Base-by-base conservation (phyloP, 2,113 vertebrate genomes). In the Speoplatyrhinus poulsoni region DNA sequence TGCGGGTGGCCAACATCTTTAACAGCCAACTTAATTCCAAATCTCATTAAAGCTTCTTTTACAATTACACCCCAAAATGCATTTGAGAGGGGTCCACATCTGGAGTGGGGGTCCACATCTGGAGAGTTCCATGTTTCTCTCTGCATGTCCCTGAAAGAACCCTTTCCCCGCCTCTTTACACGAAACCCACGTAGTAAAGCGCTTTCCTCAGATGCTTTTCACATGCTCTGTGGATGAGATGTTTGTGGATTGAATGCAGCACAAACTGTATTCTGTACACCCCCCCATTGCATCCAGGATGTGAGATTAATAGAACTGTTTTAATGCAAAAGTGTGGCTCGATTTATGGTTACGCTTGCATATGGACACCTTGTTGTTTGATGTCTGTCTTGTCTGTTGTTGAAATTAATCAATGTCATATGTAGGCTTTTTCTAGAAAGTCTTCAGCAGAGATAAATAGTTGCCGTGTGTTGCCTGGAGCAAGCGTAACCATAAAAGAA, bases 21-120 rank as follows among this genome's bases (percentile, higher is more conserved):
- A 50, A 73, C 46, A 67, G 64, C 65, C 46, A 15, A 52, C 47
- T 63, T 71, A 72, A 80, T 66, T 65, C 46, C 52, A 54, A 47
- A 65, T 77, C 64, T 71, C 67, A 49, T 78, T 70, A 62, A 58
- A 0, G 12, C 16, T 58, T 53, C 60, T 66, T 60, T 16, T 66
- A 68, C 53, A 19, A 52, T 56, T 65, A 66, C 71, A 68, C 26
- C 26, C 12, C 68, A 64, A 47, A 52, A 57, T 69, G 26, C 8
- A 61, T 77, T 77, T 19, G 19, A 19, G 19, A 19, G 19, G 19
- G 19, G 12, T 3, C 32, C 70, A 74, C 86, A 88, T 88, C 81
- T 86, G 79, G 60, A 60, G 50, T n/a, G n/a, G 19, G 19, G 19
- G 12, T 4, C 32, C 70, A 74, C 87, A 88, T 88, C 81, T 86